A percentile compares a stretch with the other conserved stretches of the same genome.
These are phyloP conservation scores for Amphiprion clarkii DNA, from an alignment of 2,797 vertebrate species.

Conservation along the genomic window DNA sequence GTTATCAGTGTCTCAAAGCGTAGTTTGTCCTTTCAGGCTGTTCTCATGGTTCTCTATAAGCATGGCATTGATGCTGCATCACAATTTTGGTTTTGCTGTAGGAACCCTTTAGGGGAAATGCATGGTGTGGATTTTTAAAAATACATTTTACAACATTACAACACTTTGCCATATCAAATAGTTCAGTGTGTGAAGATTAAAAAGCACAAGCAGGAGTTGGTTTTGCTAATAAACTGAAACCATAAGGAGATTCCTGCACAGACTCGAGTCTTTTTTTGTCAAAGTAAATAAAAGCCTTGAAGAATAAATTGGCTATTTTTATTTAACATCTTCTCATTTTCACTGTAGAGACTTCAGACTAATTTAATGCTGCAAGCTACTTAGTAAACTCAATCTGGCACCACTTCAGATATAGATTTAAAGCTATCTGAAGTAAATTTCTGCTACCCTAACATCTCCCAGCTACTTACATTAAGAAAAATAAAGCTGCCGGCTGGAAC, in stretches of 20 bases:
- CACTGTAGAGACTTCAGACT: conserved; percentile 14
- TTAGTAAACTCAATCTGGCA: conserved; percentile 7
- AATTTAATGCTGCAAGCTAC: conserved; percentile 23
- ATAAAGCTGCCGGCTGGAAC: too few species aligned
- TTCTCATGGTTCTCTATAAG: conserved; percentile 27
- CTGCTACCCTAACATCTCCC: background rate
- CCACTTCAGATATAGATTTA: conserved; percentile 8
- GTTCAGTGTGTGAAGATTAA: background rate
- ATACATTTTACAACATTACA: background rate
- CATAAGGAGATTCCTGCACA: background rate
- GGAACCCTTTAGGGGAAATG: background rate
- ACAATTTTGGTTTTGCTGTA: background rate
- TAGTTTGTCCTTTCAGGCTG: conserved; percentile 33
- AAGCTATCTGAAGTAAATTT: conserved; percentile 3
- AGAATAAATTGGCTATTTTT: conserved; percentile 4
- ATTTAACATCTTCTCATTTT: conserved; percentile 22
- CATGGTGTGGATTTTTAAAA: background rate
- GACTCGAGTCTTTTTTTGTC: background rate
- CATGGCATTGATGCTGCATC: background rate
- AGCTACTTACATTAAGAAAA: too few species aligned
- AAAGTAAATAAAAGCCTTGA: conserved; percentile 3
- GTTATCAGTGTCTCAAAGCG: conserved; percentile 30
- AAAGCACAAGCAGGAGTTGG: background rate
- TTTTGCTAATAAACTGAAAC: conserved; percentile 1
- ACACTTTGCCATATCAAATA: conserved; percentile 1